A percentile compares a stretch with the other conserved stretches of the same genome.
These are phyloP conservation scores for Mirounga angustirostris DNA, from an alignment of 2,113 vertebrate species.

Conservation along the genomic window DNA sequence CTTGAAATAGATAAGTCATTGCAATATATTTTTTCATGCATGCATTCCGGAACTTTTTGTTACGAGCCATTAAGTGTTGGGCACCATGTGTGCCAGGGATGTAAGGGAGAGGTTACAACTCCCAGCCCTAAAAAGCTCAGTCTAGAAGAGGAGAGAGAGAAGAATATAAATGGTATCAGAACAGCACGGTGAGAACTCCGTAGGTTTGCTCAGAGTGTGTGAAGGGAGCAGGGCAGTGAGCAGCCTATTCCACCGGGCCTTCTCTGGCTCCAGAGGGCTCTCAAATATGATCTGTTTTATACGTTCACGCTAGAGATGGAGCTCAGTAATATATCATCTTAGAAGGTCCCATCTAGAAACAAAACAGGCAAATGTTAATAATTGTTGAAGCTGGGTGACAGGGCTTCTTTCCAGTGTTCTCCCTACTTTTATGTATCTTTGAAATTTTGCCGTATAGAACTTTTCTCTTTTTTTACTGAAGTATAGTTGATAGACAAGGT, in stretches of 20 bases:
- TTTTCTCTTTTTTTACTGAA: neutral
- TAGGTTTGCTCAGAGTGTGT: neutral
- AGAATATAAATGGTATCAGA: neutral
- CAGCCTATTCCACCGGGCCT: neutral
- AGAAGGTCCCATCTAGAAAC: neutral
- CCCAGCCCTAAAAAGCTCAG: neutral
- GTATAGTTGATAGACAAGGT: neutral
- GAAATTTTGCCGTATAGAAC: neutral
- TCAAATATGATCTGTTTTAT: neutral
- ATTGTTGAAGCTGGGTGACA: neutral
- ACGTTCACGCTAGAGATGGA: neutral
- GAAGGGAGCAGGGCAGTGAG: neutral
- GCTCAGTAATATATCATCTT: neutral
- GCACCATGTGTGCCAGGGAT: neutral
- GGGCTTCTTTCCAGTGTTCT: neutral
- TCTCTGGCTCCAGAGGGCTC: neutral
- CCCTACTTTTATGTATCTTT: neutral
- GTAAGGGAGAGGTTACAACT: constrained; percentile 24
- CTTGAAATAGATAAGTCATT: neutral
- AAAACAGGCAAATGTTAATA: neutral
- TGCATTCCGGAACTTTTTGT: neutral
- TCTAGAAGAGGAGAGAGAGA: neutral
- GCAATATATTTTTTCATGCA: neutral
- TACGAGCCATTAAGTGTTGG: neutral
- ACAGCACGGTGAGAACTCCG: neutral